phyloP scores from a whole-genome alignment of 2,113 vertebrate genomes.

The Centropus bengalensis region DNA sequence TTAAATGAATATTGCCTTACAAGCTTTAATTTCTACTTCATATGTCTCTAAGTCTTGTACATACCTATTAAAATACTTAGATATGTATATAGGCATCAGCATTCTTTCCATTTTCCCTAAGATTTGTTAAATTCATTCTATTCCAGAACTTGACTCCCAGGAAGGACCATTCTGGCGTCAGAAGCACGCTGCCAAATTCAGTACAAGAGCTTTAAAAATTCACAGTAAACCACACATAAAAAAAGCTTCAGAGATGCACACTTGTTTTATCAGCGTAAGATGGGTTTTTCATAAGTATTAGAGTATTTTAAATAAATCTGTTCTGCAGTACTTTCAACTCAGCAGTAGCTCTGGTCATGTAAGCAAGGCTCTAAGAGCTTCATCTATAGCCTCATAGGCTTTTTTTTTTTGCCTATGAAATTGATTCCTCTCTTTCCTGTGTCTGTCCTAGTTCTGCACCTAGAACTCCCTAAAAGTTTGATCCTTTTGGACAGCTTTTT shows the following conservation, averaged over 20 bases:
- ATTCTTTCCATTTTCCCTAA: neutral
- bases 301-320: neutral
- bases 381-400: neutral
- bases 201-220: neutral
- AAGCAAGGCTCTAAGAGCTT: neutral
- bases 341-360: neutral
- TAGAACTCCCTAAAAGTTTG: neutral
- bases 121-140: neutral
- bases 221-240: neutral
- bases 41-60: neutral
- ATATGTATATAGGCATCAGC: neutral
- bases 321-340: neutral
- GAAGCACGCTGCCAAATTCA: neutral
- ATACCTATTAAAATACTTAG: neutral
- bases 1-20: neutral
- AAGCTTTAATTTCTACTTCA: neutral
- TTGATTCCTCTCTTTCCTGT: neutral
- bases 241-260: neutral
- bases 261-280: fast-evolving
- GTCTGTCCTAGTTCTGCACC: neutral
- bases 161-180: neutral
- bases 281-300: neutral
- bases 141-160: neutral
- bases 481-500: neutral
- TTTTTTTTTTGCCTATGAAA: neutral